Percentiles rank a stretch among this genome's conserved stretches.
Conservation (phyloP, 2,888 invertebrate genomes). For the Pristionchus exspectatus region DNA sequence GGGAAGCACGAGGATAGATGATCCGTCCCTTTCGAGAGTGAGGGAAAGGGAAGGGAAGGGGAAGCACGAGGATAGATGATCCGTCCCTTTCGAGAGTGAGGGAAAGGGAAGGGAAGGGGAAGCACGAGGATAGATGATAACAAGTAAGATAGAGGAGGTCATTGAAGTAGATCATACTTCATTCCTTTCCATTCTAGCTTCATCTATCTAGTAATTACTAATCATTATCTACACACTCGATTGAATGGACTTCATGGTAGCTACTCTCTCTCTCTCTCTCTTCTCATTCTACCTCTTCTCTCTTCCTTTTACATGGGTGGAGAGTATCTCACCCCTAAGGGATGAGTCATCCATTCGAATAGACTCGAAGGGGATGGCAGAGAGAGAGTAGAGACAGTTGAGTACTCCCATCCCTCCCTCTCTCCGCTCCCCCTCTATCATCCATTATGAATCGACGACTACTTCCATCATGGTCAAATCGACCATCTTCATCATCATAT, state of each 20-base stretch:
- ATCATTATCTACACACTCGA: background rate
- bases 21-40: background rate
- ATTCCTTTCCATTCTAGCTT: background rate
- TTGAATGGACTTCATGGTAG: background rate
- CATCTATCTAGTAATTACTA: background rate
- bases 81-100: constrained; percentile 6
- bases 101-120: background rate
- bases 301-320: constrained; percentile 19
- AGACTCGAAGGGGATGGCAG: constrained; percentile 29
- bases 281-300: background rate
- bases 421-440: background rate
- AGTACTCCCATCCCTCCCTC: constrained; percentile 30
- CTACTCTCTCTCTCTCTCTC: background rate
- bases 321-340: constrained; percentile 39
- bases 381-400: constrained; percentile 38
- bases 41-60: background rate
- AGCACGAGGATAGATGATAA: background rate
- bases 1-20: background rate
- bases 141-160: background rate
- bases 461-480: constrained; percentile 32
- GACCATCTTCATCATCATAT: constrained; percentile 14
- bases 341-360: constrained; percentile 31
- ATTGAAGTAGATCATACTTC: background rate
- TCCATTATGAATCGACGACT: constrained; percentile 45
- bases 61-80: background rate